phyloP scores from a whole-genome alignment of 2,113 vertebrate species.

The Tetrax tetrax region DNA sequence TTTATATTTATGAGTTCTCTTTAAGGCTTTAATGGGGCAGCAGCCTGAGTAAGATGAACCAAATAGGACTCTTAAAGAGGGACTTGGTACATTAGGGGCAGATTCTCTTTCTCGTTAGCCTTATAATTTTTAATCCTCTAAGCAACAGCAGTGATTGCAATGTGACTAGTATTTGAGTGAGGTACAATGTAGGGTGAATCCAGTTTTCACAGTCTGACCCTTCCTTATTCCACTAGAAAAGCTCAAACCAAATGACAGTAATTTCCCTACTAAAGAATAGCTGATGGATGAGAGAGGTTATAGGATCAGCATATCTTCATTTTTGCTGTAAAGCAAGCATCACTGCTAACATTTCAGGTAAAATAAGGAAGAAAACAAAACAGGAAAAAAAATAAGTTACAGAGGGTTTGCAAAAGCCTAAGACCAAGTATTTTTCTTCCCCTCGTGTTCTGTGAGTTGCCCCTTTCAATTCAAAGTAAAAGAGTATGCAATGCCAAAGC shows the following conservation, averaged over 20 bases:
- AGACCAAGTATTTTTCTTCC: neutral
- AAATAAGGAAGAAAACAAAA: neutral
- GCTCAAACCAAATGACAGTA: neutral
- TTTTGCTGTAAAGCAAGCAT: neutral
- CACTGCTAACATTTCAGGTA: neutral
- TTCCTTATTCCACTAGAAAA: neutral
- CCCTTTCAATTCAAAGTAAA: neutral
- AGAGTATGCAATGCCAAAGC: neutral
- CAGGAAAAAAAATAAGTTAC: neutral
- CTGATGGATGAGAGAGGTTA: neutral
- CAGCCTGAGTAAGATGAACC: neutral
- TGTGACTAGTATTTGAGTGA: neutral
- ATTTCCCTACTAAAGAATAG: neutral
- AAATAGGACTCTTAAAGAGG: neutral
- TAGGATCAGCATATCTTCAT: neutral
- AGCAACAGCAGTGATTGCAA: neutral
- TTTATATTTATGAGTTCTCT: conserved; percentile 66
- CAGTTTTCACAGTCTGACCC: neutral
- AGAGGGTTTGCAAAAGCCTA: neutral
- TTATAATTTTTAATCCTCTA: conserved; percentile 13
- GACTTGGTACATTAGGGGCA: neutral
- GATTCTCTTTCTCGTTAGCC: conserved; percentile 24
- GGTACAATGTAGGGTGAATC: neutral
- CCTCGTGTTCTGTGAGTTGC: neutral
- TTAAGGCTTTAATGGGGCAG: conserved; percentile 43